These are phyloP conservation scores for Trichonephila clavipes DNA, from an alignment of 1,140 invertebrate genomes.

Conservation along the genomic window DNA sequence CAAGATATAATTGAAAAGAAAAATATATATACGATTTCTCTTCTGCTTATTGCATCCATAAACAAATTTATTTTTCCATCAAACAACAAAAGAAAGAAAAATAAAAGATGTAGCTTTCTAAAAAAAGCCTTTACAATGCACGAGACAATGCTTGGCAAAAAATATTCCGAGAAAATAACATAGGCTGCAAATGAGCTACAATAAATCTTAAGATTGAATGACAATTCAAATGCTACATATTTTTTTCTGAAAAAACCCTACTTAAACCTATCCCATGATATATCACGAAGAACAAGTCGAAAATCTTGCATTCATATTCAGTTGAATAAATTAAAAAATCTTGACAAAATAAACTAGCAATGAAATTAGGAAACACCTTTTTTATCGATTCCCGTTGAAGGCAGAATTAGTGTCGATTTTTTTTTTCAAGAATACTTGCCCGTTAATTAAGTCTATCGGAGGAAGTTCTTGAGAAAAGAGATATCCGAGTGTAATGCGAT, in stretches of 20 bases:
- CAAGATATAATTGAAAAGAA: neutral
- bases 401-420: conserved; percentile 46
- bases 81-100: neutral
- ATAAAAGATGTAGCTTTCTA: neutral
- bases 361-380: conserved; percentile 36
- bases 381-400: conserved; percentile 57
- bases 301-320: conserved; percentile 14
- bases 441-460: conserved; percentile 68
- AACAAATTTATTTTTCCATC: neutral
- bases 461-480: conserved; percentile 45
- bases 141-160: neutral
- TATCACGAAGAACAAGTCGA: neutral
- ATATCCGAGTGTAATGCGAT: conserved; percentile 64
- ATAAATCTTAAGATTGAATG: conserved; percentile 17
- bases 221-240: neutral
- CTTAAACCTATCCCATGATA: conserved; percentile 21
- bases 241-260: neutral
- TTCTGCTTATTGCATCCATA: neutral
- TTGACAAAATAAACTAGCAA: conserved; percentile 40
- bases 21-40: neutral
- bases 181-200: neutral
- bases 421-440: conserved; percentile 39
- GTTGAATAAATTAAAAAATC: conserved; percentile 32
- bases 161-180: neutral
- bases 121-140: neutral